Evolutionary conservation across 2,888 invertebrate genomes (phyloP), one percentile per base, ranked within the genome.

Genomic region (Plebejus melissa): DNA sequence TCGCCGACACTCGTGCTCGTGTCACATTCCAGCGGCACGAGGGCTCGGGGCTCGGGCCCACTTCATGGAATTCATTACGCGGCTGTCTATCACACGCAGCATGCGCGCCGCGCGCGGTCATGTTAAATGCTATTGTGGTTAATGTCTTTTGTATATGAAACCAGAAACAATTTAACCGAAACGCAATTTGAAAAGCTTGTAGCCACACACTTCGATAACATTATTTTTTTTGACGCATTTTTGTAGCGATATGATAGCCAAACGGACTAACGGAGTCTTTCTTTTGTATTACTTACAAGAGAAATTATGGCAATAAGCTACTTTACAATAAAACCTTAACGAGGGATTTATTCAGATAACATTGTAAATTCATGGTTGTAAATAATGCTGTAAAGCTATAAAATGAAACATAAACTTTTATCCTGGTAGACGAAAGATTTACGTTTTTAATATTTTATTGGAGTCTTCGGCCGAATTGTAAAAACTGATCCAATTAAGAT

Each of bases 51-150:
- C 80, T 82, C 75, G 80, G 65, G 77, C 77, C 81, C 82, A 82
- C 83, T 85, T 85, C 85, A 83, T 78, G 79, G 85, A 88, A 87
- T 88, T 87, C 83, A 86, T 89, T 86, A 87, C 82, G 79, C 78
- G 70, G 76, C 41, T 72, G 75, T 71, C 70, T 60, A 58, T 76
- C 70, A 74, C 74, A 75, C 65, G 69, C 32, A 65, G 58, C 22
- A 22, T 7, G n/a, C 54, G 54, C 54, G 46, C 46, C 46, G 46
- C 16, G 54, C 69, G 57, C 70, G 75, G 58, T 46, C 71, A 58
- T 54, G 58, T 70, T 75, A 32, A 70, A 58, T 22, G 41, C 36
- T 71, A 50, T 75, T 75, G 71, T 41, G 46, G 5, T 71, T 50
- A 50, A 32, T 72, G 58, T 58, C 58, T 58, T 58, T 58, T 58